Evolutionary conservation across 2,113 vertebrate species (phyloP).

Genomic region (Xiphophorus hellerii): DNA sequence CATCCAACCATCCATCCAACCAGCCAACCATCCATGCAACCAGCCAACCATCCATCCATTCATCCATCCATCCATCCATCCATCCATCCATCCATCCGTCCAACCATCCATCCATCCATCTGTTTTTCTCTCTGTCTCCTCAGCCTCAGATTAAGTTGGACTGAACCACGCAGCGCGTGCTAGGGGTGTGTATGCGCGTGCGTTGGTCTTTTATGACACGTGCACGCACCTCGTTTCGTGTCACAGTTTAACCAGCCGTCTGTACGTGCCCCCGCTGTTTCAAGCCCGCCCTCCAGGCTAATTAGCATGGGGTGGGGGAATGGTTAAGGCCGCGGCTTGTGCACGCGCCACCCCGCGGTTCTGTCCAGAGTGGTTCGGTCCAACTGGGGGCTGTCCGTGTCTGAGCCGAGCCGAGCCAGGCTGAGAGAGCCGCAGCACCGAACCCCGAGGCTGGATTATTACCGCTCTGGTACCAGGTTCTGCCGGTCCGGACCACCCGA

Average conservation of each 20-base stretch:
- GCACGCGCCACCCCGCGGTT: background rate
- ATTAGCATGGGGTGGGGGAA: rapidly evolving
- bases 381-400: conserved; percentile 30
- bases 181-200: background rate
- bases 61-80: no score
- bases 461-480: background rate
- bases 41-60: no score
- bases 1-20: no score
- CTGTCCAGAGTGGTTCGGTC: conserved; percentile 46
- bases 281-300: rapidly evolving
- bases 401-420: conserved; percentile 47
- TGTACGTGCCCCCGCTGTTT: rapidly evolving
- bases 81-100: no score
- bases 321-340: background rate
- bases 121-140: conserved; percentile 53
- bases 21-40: no score
- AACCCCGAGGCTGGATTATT: conserved; percentile 43
- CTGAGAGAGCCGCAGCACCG: conserved; percentile 40
- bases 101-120: no score
- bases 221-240: background rate
- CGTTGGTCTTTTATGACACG: background rate
- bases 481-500: background rate
- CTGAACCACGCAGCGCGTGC: background rate
- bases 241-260: background rate
- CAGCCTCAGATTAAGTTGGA: conserved; percentile 66